These are phyloP conservation scores for Ceriagrion tenellum DNA, from an alignment of 2,888 invertebrate genomes.

Conservation along the genomic window DNA sequence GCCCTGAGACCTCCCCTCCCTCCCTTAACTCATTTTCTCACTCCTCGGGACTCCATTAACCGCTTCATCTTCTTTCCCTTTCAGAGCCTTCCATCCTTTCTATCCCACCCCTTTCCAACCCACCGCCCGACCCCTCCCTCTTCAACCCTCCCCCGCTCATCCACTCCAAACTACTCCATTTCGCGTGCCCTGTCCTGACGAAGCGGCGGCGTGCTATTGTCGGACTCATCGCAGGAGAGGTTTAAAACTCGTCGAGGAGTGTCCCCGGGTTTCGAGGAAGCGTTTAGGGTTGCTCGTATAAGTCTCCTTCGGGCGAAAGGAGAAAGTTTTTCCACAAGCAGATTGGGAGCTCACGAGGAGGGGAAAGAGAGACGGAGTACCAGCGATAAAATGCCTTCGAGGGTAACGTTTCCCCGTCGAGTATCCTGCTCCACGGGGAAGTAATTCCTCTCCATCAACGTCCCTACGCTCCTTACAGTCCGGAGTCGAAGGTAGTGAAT, in stretches of 20 bases:
- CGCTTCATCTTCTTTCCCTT: constrained; percentile 25
- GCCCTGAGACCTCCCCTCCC: not conserved
- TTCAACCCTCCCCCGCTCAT: no score
- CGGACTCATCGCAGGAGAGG: not conserved
- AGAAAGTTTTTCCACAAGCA: not conserved
- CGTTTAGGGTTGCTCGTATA: not conserved
- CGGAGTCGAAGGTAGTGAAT: no score
- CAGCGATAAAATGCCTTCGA: not conserved
- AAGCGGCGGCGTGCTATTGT: not conserved
- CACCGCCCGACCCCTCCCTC: not conserved
- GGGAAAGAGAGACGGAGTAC: not conserved
- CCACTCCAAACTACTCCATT: not conserved
- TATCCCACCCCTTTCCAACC: not conserved
- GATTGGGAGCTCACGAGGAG: not conserved
- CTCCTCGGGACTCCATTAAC: constrained; percentile 30
- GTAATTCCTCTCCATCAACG: not conserved
- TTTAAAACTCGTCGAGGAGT: not conserved
- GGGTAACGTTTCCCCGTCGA: not conserved
- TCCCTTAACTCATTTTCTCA: constrained; percentile 28
- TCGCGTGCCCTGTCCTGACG: not conserved
- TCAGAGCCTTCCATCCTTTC: not conserved
- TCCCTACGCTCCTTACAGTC: no score
- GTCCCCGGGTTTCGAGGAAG: not conserved
- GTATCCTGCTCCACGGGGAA: not conserved
- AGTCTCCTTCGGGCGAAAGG: not conserved